Conservation (phyloP, 1,140 invertebrate genomes). For the Meteorus sp. region DNA sequence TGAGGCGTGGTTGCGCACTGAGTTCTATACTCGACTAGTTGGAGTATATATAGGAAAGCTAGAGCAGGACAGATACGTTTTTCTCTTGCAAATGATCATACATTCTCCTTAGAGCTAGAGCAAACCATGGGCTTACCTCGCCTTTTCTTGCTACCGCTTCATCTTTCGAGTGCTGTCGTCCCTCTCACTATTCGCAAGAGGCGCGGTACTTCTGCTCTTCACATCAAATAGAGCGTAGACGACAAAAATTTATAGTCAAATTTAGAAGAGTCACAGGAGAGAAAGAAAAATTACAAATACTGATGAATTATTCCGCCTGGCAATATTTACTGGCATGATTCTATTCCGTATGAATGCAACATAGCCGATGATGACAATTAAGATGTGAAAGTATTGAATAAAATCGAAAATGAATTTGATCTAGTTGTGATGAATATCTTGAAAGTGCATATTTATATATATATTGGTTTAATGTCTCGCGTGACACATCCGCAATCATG, state of each 20-base stretch:
- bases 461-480: no score
- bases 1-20: slow-evolving; percentile 51
- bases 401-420: no score
- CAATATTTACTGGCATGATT: no score
- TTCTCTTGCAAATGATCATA: slow-evolving; percentile 46
- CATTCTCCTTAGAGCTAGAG: slow-evolving; percentile 49
- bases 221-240: slow-evolving; percentile 61
- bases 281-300: not conserved
- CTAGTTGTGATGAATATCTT: no score
- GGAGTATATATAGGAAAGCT: slow-evolving; percentile 58
- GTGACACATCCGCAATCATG: no score
- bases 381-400: no score
- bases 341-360: no score
- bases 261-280: slow-evolving; percentile 42
- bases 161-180: slow-evolving; percentile 35
- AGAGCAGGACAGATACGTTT: slow-evolving; percentile 47
- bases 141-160: slow-evolving; percentile 38
- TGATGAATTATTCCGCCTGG: no score
- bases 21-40: slow-evolving; percentile 43
- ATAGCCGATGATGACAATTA: no score
- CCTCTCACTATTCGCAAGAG: slow-evolving; percentile 18
- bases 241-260: slow-evolving; percentile 57
- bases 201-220: slow-evolving; percentile 8
- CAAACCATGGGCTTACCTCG: slow-evolving; percentile 39
- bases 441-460: no score